Conservation (phyloP, 2,888 invertebrate genomes). For the Acrobasis repandana region DNA sequence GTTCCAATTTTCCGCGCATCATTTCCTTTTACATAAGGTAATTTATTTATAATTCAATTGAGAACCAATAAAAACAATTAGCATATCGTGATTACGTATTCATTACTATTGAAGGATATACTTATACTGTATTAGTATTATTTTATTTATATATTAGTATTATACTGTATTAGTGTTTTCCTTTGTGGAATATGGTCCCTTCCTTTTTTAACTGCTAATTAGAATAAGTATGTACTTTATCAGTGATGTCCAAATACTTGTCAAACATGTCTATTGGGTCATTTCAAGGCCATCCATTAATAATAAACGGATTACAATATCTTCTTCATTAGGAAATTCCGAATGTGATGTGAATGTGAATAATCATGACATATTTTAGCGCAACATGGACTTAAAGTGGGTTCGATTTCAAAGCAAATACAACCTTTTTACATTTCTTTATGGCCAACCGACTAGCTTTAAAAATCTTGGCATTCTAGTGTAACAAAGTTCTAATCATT, state of each 20-base stretch:
- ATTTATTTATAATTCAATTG: too few species aligned
- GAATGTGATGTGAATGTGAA: constrained; percentile 53
- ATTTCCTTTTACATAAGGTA: too few species aligned
- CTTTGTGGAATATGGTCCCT: not conserved
- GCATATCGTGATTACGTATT: too few species aligned
- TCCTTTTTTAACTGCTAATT: not conserved
- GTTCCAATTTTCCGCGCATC: too few species aligned
- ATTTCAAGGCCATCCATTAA: constrained; percentile 48
- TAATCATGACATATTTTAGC: constrained; percentile 41
- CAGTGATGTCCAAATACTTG: constrained; percentile 12
- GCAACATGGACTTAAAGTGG: constrained; percentile 21
- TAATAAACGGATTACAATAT: constrained; percentile 47
- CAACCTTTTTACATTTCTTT: constrained; percentile 11
- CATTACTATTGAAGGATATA: too few species aligned
- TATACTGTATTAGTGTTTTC: not conserved
- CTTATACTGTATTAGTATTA: too few species aligned
- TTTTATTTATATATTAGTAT: too few species aligned
- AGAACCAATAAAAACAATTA: too few species aligned
- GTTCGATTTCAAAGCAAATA: constrained; percentile 29
- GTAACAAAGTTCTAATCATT: not conserved
- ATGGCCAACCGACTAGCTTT: constrained; percentile 27
- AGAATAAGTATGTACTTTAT: constrained; percentile 12
- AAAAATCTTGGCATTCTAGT: constrained; percentile 23
- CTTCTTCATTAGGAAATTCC: constrained; percentile 53
- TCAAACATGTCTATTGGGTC: constrained; percentile 23